phyloP scores from a whole-genome alignment of 2,113 vertebrate species.

The Azemiops feae region DNA sequence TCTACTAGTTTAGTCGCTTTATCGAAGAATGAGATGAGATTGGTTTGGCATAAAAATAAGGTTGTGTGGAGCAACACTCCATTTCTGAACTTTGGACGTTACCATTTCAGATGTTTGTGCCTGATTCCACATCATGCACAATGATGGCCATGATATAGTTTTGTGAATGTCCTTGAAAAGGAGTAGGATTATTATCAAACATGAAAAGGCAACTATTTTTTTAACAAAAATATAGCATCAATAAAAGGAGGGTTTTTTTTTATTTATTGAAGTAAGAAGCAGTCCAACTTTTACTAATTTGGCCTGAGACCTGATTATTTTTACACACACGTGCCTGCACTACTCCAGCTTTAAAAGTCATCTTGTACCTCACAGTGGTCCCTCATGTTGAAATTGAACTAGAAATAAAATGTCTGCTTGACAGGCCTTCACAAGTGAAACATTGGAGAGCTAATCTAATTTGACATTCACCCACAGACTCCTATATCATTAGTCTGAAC shows the following conservation, averaged over 20 bases:
- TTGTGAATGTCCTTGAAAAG: not conserved
- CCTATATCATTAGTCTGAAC: slow-evolving; percentile 43
- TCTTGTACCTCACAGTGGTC: not conserved
- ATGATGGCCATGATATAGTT: not conserved
- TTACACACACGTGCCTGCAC: not conserved
- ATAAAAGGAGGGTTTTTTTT: not conserved
- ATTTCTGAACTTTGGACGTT: not conserved
- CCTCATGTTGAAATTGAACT: not conserved
- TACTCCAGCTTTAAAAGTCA: not conserved
- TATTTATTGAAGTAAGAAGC: not conserved
- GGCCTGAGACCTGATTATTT: not conserved
- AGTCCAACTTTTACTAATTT: not conserved
- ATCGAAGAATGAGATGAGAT: no score
- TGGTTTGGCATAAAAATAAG: no score
- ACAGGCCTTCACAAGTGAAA: slow-evolving; percentile 17
- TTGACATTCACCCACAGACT: slow-evolving; percentile 38
- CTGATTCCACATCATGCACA: not conserved
- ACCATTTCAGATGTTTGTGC: not conserved
- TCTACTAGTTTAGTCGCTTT: no score
- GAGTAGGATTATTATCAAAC: not conserved
- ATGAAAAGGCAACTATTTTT: not conserved
- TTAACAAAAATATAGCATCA: not conserved
- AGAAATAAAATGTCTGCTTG: slow-evolving; percentile 10
- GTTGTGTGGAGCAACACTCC: not conserved
- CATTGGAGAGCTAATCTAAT: slow-evolving; percentile 27